Evolutionary conservation across 2,888 invertebrate species (phyloP), one percentile per base, ranked within the genome.

Genomic region (Melikaiella ostensackeni): DNA sequence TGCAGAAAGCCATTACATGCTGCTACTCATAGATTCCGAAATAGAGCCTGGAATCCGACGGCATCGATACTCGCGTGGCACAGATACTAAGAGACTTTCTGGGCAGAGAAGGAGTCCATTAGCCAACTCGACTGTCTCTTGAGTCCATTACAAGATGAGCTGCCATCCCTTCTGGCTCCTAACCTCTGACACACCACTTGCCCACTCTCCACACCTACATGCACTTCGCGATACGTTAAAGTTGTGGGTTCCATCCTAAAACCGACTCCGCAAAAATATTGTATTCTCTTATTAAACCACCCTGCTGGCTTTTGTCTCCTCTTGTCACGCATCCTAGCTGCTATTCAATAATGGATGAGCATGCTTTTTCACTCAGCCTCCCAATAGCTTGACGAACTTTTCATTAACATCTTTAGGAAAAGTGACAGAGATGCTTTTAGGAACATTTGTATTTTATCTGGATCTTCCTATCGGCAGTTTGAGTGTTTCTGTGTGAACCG

Each of bases 101-200:
- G 88, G 46, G 87, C 87, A 88, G 87, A 89, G 89, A 86, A 86
- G 87, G 87, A 89, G 86, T 91, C 91, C 91, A 91, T 91, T 91
- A 91, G 91, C 89, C 91, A 88, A 90, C 89, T 89, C 89, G 91
- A 89, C 89, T 91, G 91, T 91, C 91, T 91, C 91, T 89, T 88
- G 91, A 91, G 91, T 91, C 91, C 91, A 91, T 91, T 91, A 91
- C 91, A 91, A 91, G 91, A 91, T 91, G 91, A 91, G 90, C 89
- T 88, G 80, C 85, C 87, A 83, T 82, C 86, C 87, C 86, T 81
- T 81, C 81, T 82, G 83, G 81, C 83, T 80, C 82, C 85, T 84
- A 84, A 80, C 86, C 84, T 83, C 84, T 82, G 84, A 81, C 84
- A 83, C 82, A 84, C 83, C 84, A 80, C 84, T 86, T 85, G 78